Conservation (phyloP, 2,888 invertebrate genomes). For the Xiphydria camelus region DNA sequence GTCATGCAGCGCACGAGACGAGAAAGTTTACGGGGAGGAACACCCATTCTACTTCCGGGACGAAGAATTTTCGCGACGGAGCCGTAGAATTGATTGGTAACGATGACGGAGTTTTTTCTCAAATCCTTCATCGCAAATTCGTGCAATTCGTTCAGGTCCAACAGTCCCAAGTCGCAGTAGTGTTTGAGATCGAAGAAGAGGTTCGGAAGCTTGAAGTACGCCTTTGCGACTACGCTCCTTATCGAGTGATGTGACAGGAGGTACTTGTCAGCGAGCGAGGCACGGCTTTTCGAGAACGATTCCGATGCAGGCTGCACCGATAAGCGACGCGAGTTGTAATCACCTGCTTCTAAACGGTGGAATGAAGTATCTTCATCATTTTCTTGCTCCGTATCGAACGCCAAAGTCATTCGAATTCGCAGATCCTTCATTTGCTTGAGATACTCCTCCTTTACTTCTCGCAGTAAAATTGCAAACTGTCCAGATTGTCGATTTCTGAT, state of each 20-base stretch:
- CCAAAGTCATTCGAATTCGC: conserved; percentile 12
- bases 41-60: conserved; percentile 30
- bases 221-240: conserved; percentile 34
- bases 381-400: neutral
- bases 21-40: conserved; percentile 42
- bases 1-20: conserved; percentile 56
- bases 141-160: conserved; percentile 41
- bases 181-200: conserved; percentile 50
- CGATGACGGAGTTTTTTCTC: conserved; percentile 49
- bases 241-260: conserved; percentile 42
- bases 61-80: conserved; percentile 49
- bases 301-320: neutral
- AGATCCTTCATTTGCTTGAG: conserved; percentile 30
- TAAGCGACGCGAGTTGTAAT: neutral
- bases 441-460: conserved; percentile 41
- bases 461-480: conserved; percentile 32
- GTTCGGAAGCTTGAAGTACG: conserved; percentile 53
- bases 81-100: conserved; percentile 58
- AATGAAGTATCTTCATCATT: neutral
- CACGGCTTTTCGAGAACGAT: conserved; percentile 27
- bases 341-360: neutral
- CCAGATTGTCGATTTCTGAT: conserved; percentile 29
- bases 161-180: conserved; percentile 28
- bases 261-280: conserved; percentile 33
- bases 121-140: conserved; percentile 45